Percentiles rank a stretch among this genome's conserved stretches.
Evolutionary conservation across 2,113 vertebrate genomes (phyloP).

Genomic region (Isichthys henryi): DNA sequence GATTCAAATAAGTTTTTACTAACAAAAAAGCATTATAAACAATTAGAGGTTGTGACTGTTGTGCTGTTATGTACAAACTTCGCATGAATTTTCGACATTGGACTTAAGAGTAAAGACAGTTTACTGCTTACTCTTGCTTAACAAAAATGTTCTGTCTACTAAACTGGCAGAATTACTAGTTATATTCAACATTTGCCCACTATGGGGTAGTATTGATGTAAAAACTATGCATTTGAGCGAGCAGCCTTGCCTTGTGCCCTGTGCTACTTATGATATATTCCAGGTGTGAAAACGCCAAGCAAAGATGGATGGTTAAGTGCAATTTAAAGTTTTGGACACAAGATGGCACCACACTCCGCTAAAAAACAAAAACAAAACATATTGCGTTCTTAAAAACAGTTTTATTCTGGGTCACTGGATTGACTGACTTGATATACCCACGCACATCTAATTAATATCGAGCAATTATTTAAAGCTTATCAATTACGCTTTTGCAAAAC

Average conservation of each 20-base stretch:
- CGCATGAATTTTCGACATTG: too few relatives aligned
- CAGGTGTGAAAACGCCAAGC: not conserved
- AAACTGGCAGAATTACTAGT: not conserved
- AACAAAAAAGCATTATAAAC: not conserved
- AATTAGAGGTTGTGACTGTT: not conserved
- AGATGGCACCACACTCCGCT: not conserved
- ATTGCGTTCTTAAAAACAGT: too few relatives aligned
- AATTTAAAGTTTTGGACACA: not conserved
- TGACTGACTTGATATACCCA: too few relatives aligned
- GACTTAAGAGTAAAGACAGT: too few relatives aligned
- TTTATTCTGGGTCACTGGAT: too few relatives aligned
- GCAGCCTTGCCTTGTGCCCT: not conserved
- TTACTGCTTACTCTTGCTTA: too few relatives aligned
- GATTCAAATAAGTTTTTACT: not conserved
- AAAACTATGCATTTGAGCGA: not conserved
- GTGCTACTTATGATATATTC: not conserved
- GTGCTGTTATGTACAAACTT: not conserved
- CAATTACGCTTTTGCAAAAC: too few relatives aligned
- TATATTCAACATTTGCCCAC: not conserved
- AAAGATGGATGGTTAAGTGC: not conserved
- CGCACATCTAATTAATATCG: too few relatives aligned
- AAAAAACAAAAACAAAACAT: too few relatives aligned
- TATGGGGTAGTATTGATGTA: not conserved
- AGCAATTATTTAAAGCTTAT: too few relatives aligned
- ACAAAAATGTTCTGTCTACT: not conserved